These are phyloP conservation scores for Lepidothrix coronata DNA, from an alignment of 2,113 vertebrate species.

Conservation along the genomic window DNA sequence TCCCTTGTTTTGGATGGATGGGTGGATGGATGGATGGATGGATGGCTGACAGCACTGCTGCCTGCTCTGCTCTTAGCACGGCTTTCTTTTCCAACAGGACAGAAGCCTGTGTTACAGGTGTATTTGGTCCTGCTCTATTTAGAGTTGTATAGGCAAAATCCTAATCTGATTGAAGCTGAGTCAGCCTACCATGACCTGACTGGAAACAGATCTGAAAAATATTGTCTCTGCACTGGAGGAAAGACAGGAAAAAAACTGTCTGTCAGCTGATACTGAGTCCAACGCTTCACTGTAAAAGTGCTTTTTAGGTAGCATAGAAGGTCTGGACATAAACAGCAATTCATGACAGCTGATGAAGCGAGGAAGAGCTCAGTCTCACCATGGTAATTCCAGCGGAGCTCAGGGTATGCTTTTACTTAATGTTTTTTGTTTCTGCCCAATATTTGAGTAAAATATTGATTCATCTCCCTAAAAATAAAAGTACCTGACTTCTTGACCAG, in stretches of 20 bases:
- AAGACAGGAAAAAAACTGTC: not conserved
- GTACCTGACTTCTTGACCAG: not conserved
- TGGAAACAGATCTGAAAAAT: not conserved
- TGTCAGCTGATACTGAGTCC: not conserved
- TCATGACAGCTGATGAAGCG: not conserved
- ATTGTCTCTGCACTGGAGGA: not conserved
- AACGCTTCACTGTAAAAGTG: rapidly evolving
- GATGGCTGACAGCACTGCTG: not conserved
- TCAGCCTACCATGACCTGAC: not conserved
- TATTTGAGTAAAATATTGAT: not conserved
- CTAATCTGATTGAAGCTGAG: not conserved
- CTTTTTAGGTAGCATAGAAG: not conserved
- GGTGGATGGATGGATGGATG: not conserved
- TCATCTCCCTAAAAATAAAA: not conserved
- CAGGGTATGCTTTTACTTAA: not conserved
- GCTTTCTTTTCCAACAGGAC: not conserved
- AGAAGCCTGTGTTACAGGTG: not conserved
- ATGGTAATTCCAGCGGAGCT: not conserved
- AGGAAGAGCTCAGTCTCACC: not conserved
- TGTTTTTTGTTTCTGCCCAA: not conserved
- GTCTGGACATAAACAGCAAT: not conserved
- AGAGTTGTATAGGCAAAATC: not conserved
- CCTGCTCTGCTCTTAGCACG: not conserved
- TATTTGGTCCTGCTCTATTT: not conserved
- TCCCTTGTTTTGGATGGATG: not conserved